phyloP scores from a whole-genome alignment of 2,888 invertebrate genomes.

The Athetis lepigone region DNA sequence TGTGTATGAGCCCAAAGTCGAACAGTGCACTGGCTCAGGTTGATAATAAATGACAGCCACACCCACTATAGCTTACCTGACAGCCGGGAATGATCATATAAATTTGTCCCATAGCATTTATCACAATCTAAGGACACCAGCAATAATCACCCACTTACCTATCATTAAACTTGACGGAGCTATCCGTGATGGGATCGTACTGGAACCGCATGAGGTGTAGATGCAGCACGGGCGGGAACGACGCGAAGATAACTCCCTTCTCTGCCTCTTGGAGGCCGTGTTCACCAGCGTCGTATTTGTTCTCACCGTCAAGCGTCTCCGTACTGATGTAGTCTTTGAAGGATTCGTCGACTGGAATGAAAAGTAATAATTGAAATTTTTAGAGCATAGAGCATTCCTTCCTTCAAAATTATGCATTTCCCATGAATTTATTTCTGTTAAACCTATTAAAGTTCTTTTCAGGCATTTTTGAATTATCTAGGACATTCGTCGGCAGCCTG shows the following conservation, averaged over 20 bases:
- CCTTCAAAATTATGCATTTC: too few relatives aligned
- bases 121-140: background rate
- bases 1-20: too few relatives aligned
- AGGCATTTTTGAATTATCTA: too few relatives aligned
- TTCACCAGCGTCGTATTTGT: constrained; percentile 99
- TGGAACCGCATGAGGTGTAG: constrained; percentile 99
- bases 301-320: constrained; percentile 99
- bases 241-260: constrained; percentile 99
- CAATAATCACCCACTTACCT: constrained; percentile 82
- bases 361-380: constrained; percentile 11
- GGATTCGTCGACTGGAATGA: constrained; percentile 95
- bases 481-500: too few relatives aligned
- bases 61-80: too few relatives aligned
- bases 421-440: too few relatives aligned
- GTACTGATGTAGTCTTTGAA: constrained; percentile 99
- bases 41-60: too few relatives aligned
- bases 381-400: too few relatives aligned
- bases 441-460: too few relatives aligned
- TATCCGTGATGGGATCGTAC: constrained; percentile 99
- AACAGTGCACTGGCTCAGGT: too few relatives aligned
- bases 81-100: too few relatives aligned
- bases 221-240: constrained; percentile 99
- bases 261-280: constrained; percentile 99
- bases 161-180: constrained; percentile 99
- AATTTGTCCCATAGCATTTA: too few relatives aligned